These are phyloP conservation scores for Bathynomus jamesi DNA, from an alignment of 1,140 invertebrate species.

Conservation along the genomic window DNA sequence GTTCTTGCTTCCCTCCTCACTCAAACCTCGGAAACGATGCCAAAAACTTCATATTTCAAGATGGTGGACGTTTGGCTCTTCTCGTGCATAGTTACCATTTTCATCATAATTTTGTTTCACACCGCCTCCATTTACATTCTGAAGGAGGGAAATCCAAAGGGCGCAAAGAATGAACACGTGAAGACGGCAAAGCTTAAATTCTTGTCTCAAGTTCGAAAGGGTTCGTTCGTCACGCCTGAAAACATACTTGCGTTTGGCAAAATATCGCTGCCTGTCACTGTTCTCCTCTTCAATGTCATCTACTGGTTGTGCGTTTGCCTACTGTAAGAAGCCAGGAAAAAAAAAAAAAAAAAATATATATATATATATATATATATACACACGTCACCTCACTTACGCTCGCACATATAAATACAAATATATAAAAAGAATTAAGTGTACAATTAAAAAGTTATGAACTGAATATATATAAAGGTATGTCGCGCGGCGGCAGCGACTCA, in stretches of 20 bases:
- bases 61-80: slow-evolving; percentile 11
- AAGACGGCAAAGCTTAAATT: neutral
- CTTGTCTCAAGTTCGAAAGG: neutral
- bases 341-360: no score
- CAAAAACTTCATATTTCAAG: slow-evolving; percentile 15
- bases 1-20: slow-evolving; percentile 8
- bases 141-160: neutral
- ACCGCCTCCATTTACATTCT: neutral
- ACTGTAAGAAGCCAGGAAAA: no score
- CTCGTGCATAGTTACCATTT: slow-evolving; percentile 2
- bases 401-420: no score
- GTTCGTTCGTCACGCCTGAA: neutral
- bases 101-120: slow-evolving; percentile 1
- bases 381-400: no score
- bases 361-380: no score
- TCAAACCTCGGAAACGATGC: slow-evolving; percentile 2
- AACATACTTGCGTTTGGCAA: neutral
- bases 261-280: neutral
- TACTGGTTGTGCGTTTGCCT: slow-evolving; percentile 6
- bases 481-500: no score
- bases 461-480: no score
- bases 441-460: no score
- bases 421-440: no score
- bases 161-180: neutral
- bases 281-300: slow-evolving; percentile 1